A percentile compares a stretch with the other conserved stretches of the same genome.
Conservation (phyloP, 2,888 invertebrate species). For the Sarcophaga subvicina region DNA sequence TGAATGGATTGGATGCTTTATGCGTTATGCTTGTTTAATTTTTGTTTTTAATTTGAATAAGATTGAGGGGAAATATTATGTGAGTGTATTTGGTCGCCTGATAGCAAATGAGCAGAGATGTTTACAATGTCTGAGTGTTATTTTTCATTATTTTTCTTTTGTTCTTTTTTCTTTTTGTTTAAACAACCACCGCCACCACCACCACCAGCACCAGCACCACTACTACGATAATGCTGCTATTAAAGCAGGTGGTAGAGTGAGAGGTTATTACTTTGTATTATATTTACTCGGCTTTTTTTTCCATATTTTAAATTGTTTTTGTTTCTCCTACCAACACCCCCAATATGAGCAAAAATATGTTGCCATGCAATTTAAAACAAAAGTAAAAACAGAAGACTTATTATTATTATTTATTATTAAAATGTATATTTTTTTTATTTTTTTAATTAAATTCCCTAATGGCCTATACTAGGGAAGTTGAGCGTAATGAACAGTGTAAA, state of each 20-base stretch:
- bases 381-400: neutral
- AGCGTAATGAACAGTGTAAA: too few species aligned
- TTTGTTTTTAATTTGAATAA: slow-evolving; percentile 58
- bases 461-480: too few species aligned
- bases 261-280: slow-evolving; percentile 52
- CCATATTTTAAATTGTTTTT: slow-evolving; percentile 4
- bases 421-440: neutral
- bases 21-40: slow-evolving; percentile 53
- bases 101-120: slow-evolving; percentile 51
- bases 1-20: slow-evolving; percentile 43
- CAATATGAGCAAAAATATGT: neutral
- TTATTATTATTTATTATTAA: neutral
- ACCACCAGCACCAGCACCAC: neutral
- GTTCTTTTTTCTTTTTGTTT: neutral
- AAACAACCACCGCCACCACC: neutral
- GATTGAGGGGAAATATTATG: slow-evolving; percentile 52
- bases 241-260: slow-evolving; percentile 56
- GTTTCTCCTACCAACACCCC: slow-evolving; percentile 39
- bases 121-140: slow-evolving; percentile 45
- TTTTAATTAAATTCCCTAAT: neutral
- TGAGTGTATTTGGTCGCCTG: slow-evolving; percentile 19
- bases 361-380: neutral
- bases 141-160: neutral
- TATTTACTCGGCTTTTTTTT: slow-evolving; percentile 19
- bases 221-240: neutral